phyloP scores from a whole-genome alignment of 2,113 vertebrate species.

The Odocoileus hemionus region DNA sequence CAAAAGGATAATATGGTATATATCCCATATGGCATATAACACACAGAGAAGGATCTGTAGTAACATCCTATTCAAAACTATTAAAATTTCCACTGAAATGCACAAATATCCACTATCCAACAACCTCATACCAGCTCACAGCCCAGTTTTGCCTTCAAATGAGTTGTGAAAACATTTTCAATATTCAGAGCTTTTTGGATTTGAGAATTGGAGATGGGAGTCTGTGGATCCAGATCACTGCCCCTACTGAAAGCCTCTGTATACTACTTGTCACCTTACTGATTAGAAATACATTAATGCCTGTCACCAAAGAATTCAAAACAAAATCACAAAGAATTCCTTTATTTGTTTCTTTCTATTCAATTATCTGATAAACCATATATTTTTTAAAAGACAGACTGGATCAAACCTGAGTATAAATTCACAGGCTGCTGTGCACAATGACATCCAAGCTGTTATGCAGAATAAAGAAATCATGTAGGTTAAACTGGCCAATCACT shows the following conservation, averaged over 20 bases:
- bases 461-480: not conserved
- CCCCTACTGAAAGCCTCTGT: not conserved
- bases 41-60: not conserved
- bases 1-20: not conserved
- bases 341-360: not conserved
- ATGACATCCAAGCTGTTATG: not conserved
- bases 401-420: not conserved
- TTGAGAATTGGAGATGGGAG: not conserved
- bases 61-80: not conserved
- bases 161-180: not conserved
- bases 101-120: not conserved
- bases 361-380: not conserved
- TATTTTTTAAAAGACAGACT: not conserved
- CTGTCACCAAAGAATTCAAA: not conserved
- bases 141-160: not conserved
- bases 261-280: not conserved
- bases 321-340: not conserved
- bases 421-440: not conserved
- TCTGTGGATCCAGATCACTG: not conserved
- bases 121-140: not conserved
- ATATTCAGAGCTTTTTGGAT: too few relatives aligned
- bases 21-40: not conserved
- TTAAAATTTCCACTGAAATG: not conserved
- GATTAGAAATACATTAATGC: not conserved
- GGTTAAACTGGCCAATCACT: not conserved